phyloP scores from a whole-genome alignment of 1,140 invertebrate genomes.

The Macrobrachium rosenbergii region DNA sequence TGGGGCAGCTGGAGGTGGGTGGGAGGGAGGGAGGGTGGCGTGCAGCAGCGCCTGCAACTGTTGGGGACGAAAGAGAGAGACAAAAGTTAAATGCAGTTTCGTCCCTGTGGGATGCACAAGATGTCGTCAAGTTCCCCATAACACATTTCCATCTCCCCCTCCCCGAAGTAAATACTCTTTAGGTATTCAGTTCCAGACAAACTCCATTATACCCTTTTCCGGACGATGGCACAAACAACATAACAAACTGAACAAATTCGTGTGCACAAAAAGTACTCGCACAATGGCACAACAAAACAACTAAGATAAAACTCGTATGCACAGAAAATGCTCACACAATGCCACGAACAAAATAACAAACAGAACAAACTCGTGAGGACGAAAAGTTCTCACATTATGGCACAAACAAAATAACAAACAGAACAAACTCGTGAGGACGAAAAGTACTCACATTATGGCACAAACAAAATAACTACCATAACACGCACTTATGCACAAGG shows the following conservation, averaged over 20 bases:
- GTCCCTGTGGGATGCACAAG: neutral
- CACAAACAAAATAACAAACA: too few relatives aligned
- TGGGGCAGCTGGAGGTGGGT: neutral
- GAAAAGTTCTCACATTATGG: neutral
- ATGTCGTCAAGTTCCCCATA: neutral
- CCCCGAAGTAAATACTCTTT: too few relatives aligned
- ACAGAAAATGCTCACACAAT: slow-evolving; percentile 11
- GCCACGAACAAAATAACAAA: neutral
- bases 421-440: too few relatives aligned
- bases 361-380: neutral
- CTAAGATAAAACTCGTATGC: neutral
- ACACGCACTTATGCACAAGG: neutral
- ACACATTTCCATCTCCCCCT: too few relatives aligned
- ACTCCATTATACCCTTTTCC: neutral
- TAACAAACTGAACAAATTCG: too few relatives aligned
- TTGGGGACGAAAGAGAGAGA: too few relatives aligned
- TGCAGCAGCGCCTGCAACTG: neutral
- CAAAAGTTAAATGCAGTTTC: neutral
- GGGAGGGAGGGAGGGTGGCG: neutral
- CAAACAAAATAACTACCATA: too few relatives aligned
- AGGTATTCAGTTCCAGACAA: too few relatives aligned
- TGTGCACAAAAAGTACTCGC: neutral
- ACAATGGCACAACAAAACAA: neutral
- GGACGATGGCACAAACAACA: too few relatives aligned
- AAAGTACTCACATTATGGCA: neutral